Evolutionary conservation across 2,113 vertebrate genomes (phyloP), one percentile per base, ranked within the genome.

Genomic region (Cheirogaleus medius): DNA sequence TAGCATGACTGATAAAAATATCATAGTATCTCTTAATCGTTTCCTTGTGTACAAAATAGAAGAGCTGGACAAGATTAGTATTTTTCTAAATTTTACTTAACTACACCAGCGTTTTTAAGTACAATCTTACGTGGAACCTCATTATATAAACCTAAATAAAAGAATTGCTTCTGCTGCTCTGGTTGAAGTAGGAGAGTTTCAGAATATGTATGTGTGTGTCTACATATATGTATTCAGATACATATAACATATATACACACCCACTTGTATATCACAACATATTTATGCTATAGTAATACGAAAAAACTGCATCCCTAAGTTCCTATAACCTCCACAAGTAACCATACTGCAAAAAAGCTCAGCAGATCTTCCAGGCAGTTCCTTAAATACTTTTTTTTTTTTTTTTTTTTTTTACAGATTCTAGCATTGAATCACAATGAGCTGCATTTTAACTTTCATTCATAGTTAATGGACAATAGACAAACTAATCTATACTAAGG

Each of bases 401-500:
- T 47, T 47, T 47, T 95, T 39, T 82, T 97, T 92, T 87, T 97
- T 89, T 96, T 78, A 66, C 14, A 83, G 87, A 90, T 56, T 92
- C 34, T 73, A 60, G 39, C 87, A 78, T 37, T 91, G 94, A 95
- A 95, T 95, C 54, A 44, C 78, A 97, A 87, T 85, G 93, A 94
- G 39, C 54, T 39, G 9, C 80, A 85, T 97, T 97, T 97, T 95
- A 95, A 94, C 80, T 87, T 95, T 91, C 58, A 93, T 91, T 96
- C 96, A 82, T 78, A 93, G 80, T 94, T 94, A 97, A 91, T 94
- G 90, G 87, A 83, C 91, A 97, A 84, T 37, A 87, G 66, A 77
- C 27, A 91, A 95, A 97, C 94, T 96, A 89, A 97, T 97, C 84
- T 94, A 92, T 92, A 95, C 63, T 49, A 94, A 92, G 80, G 29